Evolutionary conservation across 2,113 vertebrate genomes (phyloP).

Genomic region (Oriolus oriolus): DNA sequence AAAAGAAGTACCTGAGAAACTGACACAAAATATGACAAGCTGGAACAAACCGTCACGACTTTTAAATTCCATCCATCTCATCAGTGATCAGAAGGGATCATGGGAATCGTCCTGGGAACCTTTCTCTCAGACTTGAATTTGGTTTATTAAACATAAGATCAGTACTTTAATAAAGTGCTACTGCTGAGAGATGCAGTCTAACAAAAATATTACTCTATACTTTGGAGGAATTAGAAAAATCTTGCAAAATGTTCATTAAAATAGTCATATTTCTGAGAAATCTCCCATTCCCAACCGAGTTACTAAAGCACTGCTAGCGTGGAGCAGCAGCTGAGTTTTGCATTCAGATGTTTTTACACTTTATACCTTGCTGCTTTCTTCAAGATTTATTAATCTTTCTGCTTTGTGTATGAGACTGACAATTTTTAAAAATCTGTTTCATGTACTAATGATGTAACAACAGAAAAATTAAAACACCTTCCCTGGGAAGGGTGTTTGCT

Average conservation of each 20-base stretch:
- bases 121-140: not conserved
- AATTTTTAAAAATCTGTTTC: not conserved
- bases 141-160: not conserved
- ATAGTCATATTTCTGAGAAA: not conserved
- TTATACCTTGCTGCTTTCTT: not conserved
- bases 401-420: not conserved
- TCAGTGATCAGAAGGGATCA: not conserved
- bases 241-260: not conserved
- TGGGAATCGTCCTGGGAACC: not conserved
- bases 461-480: not conserved
- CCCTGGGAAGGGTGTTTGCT: not conserved
- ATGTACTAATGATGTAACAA: not conserved
- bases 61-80: not conserved
- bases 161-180: not conserved
- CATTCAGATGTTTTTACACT: not conserved
- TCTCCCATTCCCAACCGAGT: not conserved
- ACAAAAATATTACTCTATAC: not conserved
- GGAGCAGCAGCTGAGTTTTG: not conserved
- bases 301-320: not conserved
- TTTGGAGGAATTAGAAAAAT: not conserved
- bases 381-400: not conserved
- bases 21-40: conserved; percentile 4
- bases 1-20: conserved; percentile 58
- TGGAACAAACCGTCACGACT: conserved; percentile 9
- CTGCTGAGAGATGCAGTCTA: not conserved